phyloP scores from a whole-genome alignment of 1,140 invertebrate genomes.

The Helicoverpa zea region DNA sequence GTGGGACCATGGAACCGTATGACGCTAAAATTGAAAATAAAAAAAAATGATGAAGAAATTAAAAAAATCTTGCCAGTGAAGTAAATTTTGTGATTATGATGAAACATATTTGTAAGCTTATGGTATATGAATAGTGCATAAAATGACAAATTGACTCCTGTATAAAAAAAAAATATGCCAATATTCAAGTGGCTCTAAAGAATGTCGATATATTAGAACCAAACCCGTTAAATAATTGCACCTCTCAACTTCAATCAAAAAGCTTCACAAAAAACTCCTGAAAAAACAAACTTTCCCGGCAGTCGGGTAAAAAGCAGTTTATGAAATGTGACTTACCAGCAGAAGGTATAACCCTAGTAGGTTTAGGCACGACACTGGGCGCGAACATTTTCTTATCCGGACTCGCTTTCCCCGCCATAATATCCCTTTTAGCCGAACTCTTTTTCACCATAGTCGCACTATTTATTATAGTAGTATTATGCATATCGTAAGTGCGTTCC shows the following conservation, averaged over 20 bases:
- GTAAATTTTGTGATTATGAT: not conserved
- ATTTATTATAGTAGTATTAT: slow-evolving; percentile 76
- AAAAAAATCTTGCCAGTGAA: slow-evolving; percentile 17
- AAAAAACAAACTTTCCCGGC: no score
- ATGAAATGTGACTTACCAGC: slow-evolving; percentile 14
- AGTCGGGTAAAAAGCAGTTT: no score
- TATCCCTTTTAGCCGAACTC: slow-evolving; percentile 71
- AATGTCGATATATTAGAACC: no score
- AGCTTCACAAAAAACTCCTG: no score
- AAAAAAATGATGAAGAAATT: slow-evolving; percentile 35
- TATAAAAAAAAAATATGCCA: not conserved
- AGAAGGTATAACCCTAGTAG: slow-evolving; percentile 58
- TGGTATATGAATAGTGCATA: not conserved
- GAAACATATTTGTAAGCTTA: not conserved
- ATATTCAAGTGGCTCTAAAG: no score
- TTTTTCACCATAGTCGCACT: slow-evolving; percentile 73
- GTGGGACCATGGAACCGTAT: slow-evolving; percentile 73
- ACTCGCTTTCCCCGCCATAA: slow-evolving; percentile 66
- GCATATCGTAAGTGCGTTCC: slow-evolving; percentile 71
- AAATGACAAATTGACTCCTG: not conserved
- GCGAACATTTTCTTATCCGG: slow-evolving; percentile 71
- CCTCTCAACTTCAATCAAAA: no score
- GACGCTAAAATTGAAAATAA: slow-evolving; percentile 63
- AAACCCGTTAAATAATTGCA: no score
- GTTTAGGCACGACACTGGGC: slow-evolving; percentile 51